A percentile compares a stretch with the other conserved stretches of the same genome.
Conservation (phyloP, 2,797 vertebrate genomes). For the Capromys pilorides region DNA sequence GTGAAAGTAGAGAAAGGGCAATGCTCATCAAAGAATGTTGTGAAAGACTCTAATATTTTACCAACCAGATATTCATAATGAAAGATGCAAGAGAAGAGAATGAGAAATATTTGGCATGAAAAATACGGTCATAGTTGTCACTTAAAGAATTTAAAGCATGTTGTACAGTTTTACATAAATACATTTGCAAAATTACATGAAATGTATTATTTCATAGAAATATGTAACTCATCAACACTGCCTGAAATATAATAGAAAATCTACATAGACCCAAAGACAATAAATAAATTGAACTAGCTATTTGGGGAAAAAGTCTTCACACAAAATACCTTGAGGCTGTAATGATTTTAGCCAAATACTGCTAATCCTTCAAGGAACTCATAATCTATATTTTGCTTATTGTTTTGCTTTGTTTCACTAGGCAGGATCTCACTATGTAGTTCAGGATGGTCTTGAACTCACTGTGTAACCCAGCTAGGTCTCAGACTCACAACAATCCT, state of each 20-base stretch:
- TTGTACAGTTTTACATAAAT: not conserved
- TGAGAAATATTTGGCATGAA: too few relatives aligned
- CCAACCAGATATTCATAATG: not conserved
- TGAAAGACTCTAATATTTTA: not conserved
- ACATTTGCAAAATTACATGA: conserved; percentile 43
- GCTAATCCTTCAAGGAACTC: not conserved
- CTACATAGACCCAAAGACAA: not conserved
- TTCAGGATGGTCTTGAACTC: not conserved
- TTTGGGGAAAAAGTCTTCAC: not conserved
- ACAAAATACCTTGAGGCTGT: not conserved
- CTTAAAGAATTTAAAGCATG: not conserved
- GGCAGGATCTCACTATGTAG: not conserved
- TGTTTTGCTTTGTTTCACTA: not conserved
- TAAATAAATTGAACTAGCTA: conserved; percentile 13
- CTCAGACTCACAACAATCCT: not conserved
- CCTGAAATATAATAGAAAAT: conserved; percentile 16
- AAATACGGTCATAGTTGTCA: not conserved
- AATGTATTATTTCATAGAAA: conserved; percentile 25
- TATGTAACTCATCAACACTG: not conserved
- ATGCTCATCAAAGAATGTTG: conserved; percentile 1
- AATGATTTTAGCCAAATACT: not conserved
- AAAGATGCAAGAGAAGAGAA: not conserved
- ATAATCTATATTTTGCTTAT: not conserved
- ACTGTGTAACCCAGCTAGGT: not conserved
- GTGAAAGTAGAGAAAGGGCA: conserved; percentile 13